phyloP scores from a whole-genome alignment of 2,113 vertebrate genomes.

The Todiramphus saurophagus region DNA sequence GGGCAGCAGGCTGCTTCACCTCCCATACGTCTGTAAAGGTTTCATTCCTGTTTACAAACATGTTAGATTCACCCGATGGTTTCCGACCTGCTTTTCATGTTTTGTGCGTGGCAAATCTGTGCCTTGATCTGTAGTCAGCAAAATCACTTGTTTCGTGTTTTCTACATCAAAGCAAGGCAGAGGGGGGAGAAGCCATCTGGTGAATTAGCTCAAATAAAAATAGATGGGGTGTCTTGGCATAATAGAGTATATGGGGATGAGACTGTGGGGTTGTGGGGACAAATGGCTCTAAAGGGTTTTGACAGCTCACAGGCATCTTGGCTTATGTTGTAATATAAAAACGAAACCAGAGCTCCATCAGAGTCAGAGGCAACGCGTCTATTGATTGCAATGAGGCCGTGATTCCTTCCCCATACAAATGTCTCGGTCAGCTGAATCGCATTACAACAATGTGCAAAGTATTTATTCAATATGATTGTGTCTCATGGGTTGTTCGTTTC shows the following conservation, averaged over 20 bases:
- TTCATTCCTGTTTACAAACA: neutral
- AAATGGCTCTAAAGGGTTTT: constrained; percentile 57
- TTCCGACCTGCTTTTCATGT: neutral
- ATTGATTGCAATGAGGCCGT: neutral
- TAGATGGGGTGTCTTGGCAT: constrained; percentile 58
- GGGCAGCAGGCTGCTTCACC: neutral
- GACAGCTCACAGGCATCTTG: constrained; percentile 52
- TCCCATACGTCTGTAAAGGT: neutral
- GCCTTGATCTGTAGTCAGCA: constrained; percentile 63
- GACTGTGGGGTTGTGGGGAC: constrained; percentile 20
- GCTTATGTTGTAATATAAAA: constrained; percentile 37
- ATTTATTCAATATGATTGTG: neutral
- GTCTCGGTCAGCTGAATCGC: constrained; percentile 31
- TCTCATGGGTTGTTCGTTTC: neutral
- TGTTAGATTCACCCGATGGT: neutral
- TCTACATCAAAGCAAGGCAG: constrained; percentile 32
- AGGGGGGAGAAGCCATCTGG: constrained; percentile 42
- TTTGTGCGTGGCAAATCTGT: constrained; percentile 20
- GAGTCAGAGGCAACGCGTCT: neutral
- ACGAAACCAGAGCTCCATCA: constrained; percentile 14
- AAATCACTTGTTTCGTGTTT: constrained; percentile 37
- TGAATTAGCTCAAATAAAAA: constrained; percentile 62
- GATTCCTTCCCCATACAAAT: constrained; percentile 5
- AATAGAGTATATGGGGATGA: constrained; percentile 41
- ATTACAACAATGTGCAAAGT: neutral